Base-by-base conservation (phyloP, 2,888 invertebrate genomes). In the Philereme transversata region DNA sequence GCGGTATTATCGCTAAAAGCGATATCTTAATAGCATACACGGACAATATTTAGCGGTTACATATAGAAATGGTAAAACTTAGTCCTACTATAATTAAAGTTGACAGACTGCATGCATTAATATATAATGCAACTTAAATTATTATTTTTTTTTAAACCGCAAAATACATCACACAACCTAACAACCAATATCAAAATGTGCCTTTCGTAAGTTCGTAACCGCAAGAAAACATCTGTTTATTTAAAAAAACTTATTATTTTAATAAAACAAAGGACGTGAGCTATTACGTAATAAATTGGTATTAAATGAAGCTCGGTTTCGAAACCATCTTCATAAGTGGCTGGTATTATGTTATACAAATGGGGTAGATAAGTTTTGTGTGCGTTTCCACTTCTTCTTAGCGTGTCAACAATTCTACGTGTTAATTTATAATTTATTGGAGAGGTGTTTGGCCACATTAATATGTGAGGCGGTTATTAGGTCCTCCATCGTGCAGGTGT, bases 291-390 rank as follows among this genome's bases (percentile, higher is more conserved):
- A 74, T 73, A 75, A 74, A 75, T 66, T 65, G 66, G 7, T 68
- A 66, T 70, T 66, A 65, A 68, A 65, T 59, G 59, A 54, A 60
- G 55, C 60, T 57, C 53, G 22, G 49, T 61, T 63, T 60, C 41
- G 45, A 54, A 66, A 58, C 61, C 60, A 67, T 65, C 52, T 64
- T 57, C 56, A 54, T 70, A 68, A 70, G 69, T 70, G 70, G 66
- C 57, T 46, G 65, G 65, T 76, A 83, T 84, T 80, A 72, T 77
- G 70, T 76, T 78, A 73, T 74, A 72, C 61, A 81, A 84, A 82
- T 81, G 74, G 81, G 81, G 82, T 62, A 50, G 57, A 72, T 76
- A 76, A 74, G 76, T 71, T 60, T 49, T 4, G 48, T 4, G 76
- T 34, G 59, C 38, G 83, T 79, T 74, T 77, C 73, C 89, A 77